Evolutionary conservation across 2,113 vertebrate genomes (phyloP), one percentile per base, ranked within the genome.

Genomic region (Ploceus nigricollis): DNA sequence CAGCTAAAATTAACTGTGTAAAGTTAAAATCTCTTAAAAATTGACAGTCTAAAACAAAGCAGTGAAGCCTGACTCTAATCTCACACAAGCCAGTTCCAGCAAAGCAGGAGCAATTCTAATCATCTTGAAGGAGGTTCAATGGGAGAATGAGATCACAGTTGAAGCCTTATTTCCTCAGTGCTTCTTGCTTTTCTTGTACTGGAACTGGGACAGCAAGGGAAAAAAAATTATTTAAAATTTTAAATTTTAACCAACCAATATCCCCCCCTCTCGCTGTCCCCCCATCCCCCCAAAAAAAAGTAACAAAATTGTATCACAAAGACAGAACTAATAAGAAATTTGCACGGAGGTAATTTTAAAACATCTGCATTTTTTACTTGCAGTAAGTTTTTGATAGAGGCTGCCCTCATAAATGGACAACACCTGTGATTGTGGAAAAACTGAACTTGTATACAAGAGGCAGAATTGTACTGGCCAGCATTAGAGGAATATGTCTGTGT

Each of bases 261-360:
- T 31, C 1, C 17, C 8, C 6, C 11, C 20, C 7, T 31, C 15
- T 24, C 2, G n/a, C 3, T 27, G 10, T 24, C 16, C 7, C 1
- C 2, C 4, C n/a, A n/a, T n/a, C 3, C 5, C 14, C 3, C 8
- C 5, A 7, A 13, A 30, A 25, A 8, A 15, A 4, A 42, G 7
- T 18, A 66, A 65, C 4, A 44, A 66, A 91, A 63, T 11, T 1
- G 2, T 44, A 64, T 56, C 33, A 56, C 8, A 56, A 82, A 13
- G 21, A 18, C 7, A 79, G 30, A 60, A 31, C 2, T 44, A 76
- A 68, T n/a, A 40, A 20, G 30, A 86, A 44, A 65, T 25, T 37
- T 69, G 3, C 8, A 2, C 35, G 24, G 17, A 66, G n/a, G 2
- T 60, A n/a, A 44, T 79, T 88, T 82, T 28, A 56, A 92, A 69